phyloP scores from a whole-genome alignment of 2,113 vertebrate genomes.

The Erythrocercus mccallii region DNA sequence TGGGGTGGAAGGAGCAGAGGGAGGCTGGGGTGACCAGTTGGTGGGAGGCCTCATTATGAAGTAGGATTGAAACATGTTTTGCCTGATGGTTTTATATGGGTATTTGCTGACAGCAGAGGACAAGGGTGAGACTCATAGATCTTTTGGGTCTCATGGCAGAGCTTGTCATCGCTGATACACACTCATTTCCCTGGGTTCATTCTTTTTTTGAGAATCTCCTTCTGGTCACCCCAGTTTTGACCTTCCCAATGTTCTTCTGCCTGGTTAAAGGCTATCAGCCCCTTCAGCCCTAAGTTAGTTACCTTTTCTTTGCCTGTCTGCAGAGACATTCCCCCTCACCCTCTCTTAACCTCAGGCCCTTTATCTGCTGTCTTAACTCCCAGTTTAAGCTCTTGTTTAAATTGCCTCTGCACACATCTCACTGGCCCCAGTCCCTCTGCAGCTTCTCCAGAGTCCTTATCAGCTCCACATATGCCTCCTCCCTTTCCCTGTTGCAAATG shows the following conservation, averaged over 20 bases:
- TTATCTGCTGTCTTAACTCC: neutral
- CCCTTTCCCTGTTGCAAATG: neutral
- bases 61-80: neutral
- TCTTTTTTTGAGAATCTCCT: neutral
- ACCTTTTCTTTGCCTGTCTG: neutral
- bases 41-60: neutral
- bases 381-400: neutral
- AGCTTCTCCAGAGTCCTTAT: neutral
- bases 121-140: neutral
- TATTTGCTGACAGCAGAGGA: neutral
- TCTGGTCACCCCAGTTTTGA: neutral
- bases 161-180: fast-evolving
- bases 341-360: neutral
- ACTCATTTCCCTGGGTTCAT: neutral
- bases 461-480: neutral
- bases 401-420: neutral
- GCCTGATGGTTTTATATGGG: neutral
- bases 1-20: fast-evolving
- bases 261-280: neutral
- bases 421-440: neutral
- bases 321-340: fast-evolving
- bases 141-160: neutral
- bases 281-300: neutral
- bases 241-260: neutral
- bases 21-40: fast-evolving